A percentile compares a stretch with the other conserved stretches of the same genome.
These are phyloP conservation scores for Eutolmus rufibarbis DNA, from an alignment of 2,888 invertebrate species.

Conservation along the genomic window DNA sequence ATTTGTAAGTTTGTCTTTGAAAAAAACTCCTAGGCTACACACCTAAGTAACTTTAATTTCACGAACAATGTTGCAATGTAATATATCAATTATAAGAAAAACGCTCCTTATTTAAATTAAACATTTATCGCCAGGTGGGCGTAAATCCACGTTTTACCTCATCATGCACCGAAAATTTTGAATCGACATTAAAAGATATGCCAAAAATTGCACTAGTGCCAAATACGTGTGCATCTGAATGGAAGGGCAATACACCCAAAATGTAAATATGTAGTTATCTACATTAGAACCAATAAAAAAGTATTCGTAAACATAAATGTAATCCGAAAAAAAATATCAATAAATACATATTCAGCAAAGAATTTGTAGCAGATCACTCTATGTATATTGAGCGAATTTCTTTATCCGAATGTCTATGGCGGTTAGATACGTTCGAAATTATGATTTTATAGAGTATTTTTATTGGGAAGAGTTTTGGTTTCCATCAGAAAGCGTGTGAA, in stretches of 20 bases:
- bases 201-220: constrained; percentile 26
- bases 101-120: too few relatives aligned
- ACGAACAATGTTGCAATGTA: background rate
- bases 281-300: background rate
- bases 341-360: constrained; percentile 23
- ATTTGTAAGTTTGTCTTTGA: background rate
- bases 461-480: constrained; percentile 24
- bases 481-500: background rate
- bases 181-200: background rate
- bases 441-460: constrained; percentile 18
- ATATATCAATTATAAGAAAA: background rate
- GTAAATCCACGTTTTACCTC: background rate
- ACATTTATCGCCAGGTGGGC: background rate
- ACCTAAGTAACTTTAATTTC: background rate
- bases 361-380: background rate
- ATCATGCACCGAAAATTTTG: background rate
- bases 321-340: constrained; percentile 22
- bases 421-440: background rate
- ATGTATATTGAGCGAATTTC: background rate
- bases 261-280: background rate
- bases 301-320: background rate
- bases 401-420: background rate
- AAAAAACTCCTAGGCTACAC: background rate
- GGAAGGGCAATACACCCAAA: background rate
- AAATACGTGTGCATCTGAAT: background rate